phyloP scores from a whole-genome alignment of 2,797 vertebrate species.

The Sebastes vulpes region DNA sequence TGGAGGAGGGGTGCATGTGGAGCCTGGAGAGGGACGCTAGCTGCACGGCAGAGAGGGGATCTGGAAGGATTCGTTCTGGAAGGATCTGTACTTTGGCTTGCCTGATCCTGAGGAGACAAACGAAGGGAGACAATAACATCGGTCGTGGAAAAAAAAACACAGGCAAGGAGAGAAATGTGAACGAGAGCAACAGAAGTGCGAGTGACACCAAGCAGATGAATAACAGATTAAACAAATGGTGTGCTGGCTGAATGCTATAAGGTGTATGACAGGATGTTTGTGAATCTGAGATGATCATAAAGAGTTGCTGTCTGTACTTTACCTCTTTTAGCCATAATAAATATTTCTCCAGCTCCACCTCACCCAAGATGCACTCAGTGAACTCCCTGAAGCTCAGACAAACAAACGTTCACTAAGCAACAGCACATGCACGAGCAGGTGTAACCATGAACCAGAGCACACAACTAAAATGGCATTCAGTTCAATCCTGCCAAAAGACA shows the following conservation, averaged over 20 bases:
- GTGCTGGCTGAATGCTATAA: conserved; percentile 1
- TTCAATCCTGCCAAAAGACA: not conserved
- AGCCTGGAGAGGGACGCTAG: conserved; percentile 88
- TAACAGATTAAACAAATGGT: conserved; percentile 39
- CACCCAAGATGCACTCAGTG: not conserved
- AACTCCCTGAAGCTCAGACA: not conserved
- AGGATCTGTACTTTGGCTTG: conserved; percentile 98
- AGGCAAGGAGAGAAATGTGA: not conserved
- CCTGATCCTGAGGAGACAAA: conserved; percentile 87
- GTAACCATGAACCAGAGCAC: not conserved
- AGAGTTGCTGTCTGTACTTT: conserved; percentile 2
- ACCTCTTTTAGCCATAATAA: not conserved
- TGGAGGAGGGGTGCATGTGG: conserved; percentile 82
- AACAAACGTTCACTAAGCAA: not conserved
- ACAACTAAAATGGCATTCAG: not conserved
- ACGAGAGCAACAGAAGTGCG: not conserved
- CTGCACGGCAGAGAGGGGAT: conserved; percentile 92
- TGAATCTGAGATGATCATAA: conserved; percentile 11
- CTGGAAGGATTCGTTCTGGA: conserved; percentile 93
- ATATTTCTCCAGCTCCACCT: not conserved
- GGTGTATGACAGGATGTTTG: conserved; percentile 36
- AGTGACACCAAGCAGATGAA: conserved; percentile 5
- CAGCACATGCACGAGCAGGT: not conserved
- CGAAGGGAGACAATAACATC: not conserved
- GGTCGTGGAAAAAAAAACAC: not conserved